phyloP scores from a whole-genome alignment of 2,113 vertebrate species.

The Tringa solitaria region DNA sequence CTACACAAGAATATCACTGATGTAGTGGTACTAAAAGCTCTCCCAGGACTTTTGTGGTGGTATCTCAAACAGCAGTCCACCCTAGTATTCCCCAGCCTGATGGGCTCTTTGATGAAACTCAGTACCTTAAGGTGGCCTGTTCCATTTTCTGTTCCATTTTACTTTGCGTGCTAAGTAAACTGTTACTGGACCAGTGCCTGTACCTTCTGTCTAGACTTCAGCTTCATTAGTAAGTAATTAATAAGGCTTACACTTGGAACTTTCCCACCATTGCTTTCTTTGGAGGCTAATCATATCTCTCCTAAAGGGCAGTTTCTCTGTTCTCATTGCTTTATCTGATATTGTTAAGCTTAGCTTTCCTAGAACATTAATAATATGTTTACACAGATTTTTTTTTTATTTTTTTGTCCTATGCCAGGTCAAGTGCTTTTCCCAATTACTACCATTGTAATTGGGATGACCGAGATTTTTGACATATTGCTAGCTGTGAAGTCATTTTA shows the following conservation, averaged over 20 bases:
- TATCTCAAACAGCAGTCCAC: not conserved
- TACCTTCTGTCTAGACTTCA: conserved; percentile 33
- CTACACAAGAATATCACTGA: not conserved
- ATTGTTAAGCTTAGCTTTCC: not conserved
- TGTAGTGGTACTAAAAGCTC: not conserved
- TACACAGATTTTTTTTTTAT: not conserved
- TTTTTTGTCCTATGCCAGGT: not conserved
- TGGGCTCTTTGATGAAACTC: not conserved
- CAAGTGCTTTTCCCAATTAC: conserved; percentile 20
- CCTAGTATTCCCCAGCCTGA: not conserved
- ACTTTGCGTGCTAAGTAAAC: not conserved
- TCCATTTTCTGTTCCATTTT: not conserved
- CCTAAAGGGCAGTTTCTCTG: not conserved
- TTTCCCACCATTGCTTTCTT: not conserved
- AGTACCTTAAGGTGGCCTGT: not conserved
- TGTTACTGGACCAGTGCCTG: not conserved
- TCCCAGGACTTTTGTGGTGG: not conserved
- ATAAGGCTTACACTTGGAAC: not conserved
- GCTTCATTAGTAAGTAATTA: conserved; percentile 7
- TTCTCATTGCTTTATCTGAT: conserved; percentile 18
- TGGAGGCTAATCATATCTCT: conserved; percentile 2
- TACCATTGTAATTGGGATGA: not conserved
- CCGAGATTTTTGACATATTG: not conserved
- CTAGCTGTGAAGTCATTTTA: not conserved
- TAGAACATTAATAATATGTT: not conserved